These are phyloP conservation scores for Stegostoma tigrinum DNA, from an alignment of 2,113 vertebrate species.

Conservation along the genomic window DNA sequence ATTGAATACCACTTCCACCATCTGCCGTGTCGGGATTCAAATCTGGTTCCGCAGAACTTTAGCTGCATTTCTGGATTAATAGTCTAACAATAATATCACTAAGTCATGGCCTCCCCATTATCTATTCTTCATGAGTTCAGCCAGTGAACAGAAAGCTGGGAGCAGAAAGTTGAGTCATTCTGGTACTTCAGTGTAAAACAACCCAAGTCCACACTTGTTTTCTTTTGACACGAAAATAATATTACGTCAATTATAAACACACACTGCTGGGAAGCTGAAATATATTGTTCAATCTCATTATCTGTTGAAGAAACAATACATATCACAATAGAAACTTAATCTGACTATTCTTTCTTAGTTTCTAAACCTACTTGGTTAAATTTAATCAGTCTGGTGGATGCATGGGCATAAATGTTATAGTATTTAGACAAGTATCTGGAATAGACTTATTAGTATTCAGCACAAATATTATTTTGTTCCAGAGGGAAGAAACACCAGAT, in stretches of 20 bases:
- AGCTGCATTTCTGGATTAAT: too few species aligned
- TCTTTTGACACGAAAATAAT: background rate
- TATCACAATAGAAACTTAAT: background rate
- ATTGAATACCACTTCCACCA: too few species aligned
- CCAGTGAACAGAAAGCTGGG: too few species aligned
- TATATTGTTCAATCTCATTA: background rate
- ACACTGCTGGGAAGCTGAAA: background rate
- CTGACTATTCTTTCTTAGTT: background rate
- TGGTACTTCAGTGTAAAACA: background rate
- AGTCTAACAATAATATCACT: too few species aligned
- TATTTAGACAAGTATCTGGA: background rate
- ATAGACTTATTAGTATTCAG: background rate
- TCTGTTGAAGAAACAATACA: background rate
- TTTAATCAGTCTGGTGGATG: background rate
- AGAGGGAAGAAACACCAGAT: background rate
- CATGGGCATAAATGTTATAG: background rate
- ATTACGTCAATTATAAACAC: slow-evolving; percentile 11
- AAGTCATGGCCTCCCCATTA: too few species aligned
- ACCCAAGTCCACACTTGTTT: background rate
- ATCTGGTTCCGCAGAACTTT: too few species aligned
- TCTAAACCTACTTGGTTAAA: background rate
- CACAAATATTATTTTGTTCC: background rate
- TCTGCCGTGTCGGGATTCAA: too few species aligned
- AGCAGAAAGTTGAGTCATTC: background rate
- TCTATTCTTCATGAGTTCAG: background rate